Conservation (phyloP, 2,113 vertebrate genomes). For the Rhinopithecus roxellana region DNA sequence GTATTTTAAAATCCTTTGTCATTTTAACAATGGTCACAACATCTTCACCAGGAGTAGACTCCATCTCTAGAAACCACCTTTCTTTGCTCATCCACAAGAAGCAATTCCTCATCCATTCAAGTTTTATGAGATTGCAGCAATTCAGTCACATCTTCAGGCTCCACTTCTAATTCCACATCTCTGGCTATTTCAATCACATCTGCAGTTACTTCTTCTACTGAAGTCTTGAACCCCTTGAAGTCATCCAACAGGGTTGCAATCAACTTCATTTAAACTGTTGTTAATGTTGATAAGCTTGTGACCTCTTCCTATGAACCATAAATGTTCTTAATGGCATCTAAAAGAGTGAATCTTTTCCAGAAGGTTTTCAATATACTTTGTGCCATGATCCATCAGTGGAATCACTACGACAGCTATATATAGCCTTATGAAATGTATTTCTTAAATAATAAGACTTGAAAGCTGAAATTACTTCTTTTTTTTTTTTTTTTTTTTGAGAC, state of each 20-base stretch:
- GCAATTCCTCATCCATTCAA: neutral
- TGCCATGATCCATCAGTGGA: neutral
- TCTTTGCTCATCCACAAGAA: neutral
- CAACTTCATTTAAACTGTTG: neutral
- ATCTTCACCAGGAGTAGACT: neutral
- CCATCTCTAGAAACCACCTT: neutral
- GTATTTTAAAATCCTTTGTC: neutral
- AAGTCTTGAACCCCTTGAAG: neutral
- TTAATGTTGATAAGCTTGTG: neutral
- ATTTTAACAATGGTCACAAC: neutral
- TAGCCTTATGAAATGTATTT: neutral
- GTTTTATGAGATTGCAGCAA: neutral
- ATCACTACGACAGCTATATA: neutral
- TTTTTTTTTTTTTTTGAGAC: no score
- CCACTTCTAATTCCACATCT: neutral
- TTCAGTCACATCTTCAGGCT: neutral
- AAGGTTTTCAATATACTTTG: neutral
- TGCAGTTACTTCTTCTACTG: neutral
- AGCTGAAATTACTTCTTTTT: no score
- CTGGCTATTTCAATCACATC: neutral
- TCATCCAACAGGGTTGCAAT: neutral
- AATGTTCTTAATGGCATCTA: neutral
- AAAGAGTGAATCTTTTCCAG: neutral
- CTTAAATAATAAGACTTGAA: neutral
- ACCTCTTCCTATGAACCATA: neutral